These are phyloP conservation scores for Solea solea DNA, from an alignment of 2,113 vertebrate species.

Conservation along the genomic window DNA sequence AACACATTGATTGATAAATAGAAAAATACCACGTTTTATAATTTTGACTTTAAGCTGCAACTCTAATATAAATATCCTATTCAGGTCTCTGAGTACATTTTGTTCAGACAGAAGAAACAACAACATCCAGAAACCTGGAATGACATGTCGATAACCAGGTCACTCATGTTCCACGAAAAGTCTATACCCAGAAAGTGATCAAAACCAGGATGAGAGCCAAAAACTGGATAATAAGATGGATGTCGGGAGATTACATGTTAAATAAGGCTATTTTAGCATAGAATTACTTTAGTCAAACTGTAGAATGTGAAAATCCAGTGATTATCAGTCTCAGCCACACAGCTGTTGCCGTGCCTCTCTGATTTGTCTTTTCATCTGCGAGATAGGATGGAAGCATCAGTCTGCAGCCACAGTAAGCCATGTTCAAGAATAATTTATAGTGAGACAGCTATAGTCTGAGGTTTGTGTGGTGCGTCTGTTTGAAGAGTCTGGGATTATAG, in stretches of 20 bases:
- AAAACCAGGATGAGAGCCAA: neutral
- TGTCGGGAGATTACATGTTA: neutral
- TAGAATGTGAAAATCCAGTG: constrained; percentile 25
- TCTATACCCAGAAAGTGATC: neutral
- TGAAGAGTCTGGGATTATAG: constrained; percentile 28
- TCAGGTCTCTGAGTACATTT: no score
- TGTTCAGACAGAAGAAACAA: neutral
- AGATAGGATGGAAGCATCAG: constrained; percentile 9
- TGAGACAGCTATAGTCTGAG: constrained; percentile 19
- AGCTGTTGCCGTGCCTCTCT: constrained; percentile 3
- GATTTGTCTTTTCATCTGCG: constrained; percentile 14
- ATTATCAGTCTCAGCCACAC: constrained; percentile 4
- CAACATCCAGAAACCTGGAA: neutral
- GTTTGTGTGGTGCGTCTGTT: constrained; percentile 34
- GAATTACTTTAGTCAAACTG: neutral
- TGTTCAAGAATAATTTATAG: constrained; percentile 35
- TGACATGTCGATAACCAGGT: neutral
- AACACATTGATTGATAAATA: no score
- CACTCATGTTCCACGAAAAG: neutral
- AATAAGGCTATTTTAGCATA: constrained; percentile 3
- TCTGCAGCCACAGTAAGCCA: constrained; percentile 15
- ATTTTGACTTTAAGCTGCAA: no score
- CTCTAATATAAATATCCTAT: no score
- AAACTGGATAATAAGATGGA: neutral
- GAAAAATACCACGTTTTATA: no score